Base-by-base conservation (phyloP, 2,113 vertebrate genomes). In the Elaphurus davidianus region DNA sequence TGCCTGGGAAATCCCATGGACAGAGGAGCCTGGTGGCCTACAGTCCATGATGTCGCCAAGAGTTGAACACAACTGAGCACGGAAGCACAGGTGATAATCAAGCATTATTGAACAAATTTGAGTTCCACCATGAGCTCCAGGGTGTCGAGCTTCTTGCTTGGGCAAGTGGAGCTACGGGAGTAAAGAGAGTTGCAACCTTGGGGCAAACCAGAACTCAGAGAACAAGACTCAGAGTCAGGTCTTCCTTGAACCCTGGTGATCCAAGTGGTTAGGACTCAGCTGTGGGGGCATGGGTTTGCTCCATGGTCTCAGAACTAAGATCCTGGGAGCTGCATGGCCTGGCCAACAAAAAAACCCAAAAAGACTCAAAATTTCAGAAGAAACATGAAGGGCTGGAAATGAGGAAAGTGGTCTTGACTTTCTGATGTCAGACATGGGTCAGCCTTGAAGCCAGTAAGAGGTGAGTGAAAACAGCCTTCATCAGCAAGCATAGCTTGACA, bases 31-130 rank as follows among this genome's bases (percentile, higher is more conserved):
- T 71, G n/a, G 67, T 71, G n/a, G 19, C 9, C 67, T 40, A 12
- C n/a, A 21, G 19, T 71, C 67, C 19, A 12, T 23, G 67, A 9
- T 5, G n/a, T 71, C 2, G 0, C 67, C 40, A 71, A 40, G 67
- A 71, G n/a, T 40, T 1, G 1, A 10, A 40, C 10, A 40, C 0
- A 0, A 71, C 67, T 71, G n/a, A 71, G n/a, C n/a, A 40, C 0
- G 0, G n/a, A 71, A 23, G n/a, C n/a, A 36, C n/a, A 40, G 62
- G 74, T 85, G 71, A 11, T 8, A 74, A 54, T 11, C 54, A 40
- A 52, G 30, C 1, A 28, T 88, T 74, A 64, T 8, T 12, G 28
- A 89, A 43, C 45, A 64, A 74, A 88, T 15, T 67, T 81, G 47
- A 27, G 23, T 11, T 55, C 28, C 1, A 17, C 21, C n/a, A 10